Conservation (phyloP, 1,140 invertebrate species). For the Drosophila truncata region DNA sequence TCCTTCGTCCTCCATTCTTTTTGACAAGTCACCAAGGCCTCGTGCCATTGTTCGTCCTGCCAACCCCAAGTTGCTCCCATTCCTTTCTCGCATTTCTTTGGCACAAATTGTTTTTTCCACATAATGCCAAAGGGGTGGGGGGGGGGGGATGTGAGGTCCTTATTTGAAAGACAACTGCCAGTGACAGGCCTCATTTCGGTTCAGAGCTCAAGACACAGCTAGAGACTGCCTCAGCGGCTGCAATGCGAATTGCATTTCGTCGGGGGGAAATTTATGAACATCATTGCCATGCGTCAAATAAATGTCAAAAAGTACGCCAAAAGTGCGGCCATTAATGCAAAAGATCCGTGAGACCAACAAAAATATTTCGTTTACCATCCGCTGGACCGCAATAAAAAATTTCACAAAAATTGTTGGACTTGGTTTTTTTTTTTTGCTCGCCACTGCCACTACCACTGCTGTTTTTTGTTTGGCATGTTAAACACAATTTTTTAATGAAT, state of each 20-base stretch:
- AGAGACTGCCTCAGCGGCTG: slow-evolving; percentile 10
- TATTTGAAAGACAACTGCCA: slow-evolving; percentile 69
- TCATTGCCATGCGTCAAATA: slow-evolving; percentile 71
- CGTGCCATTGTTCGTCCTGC: slow-evolving; percentile 54
- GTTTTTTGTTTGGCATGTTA: slow-evolving; percentile 68
- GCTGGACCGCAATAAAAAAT: slow-evolving; percentile 63
- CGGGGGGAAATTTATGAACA: slow-evolving; percentile 69
- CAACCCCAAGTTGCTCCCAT: slow-evolving; percentile 17
- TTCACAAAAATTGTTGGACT: slow-evolving; percentile 46
- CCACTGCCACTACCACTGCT: slow-evolving; percentile 2
- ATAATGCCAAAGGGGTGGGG: slow-evolving; percentile 40
- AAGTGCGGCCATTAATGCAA: slow-evolving; percentile 59
- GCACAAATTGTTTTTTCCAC: slow-evolving; percentile 75
- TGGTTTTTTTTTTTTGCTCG: not conserved
- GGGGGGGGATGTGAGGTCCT: not conserved
- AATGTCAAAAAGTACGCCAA: slow-evolving; percentile 73
- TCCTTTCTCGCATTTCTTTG: slow-evolving; percentile 35
- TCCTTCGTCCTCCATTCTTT: slow-evolving; percentile 18
- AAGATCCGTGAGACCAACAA: slow-evolving; percentile 38
- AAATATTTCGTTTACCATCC: slow-evolving; percentile 38
- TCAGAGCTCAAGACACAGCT: slow-evolving; percentile 39
- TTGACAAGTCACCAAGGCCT: slow-evolving; percentile 73
- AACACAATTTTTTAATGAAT: slow-evolving; percentile 84
- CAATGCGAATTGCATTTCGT: slow-evolving; percentile 53
- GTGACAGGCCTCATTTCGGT: slow-evolving; percentile 65